Evolutionary conservation across 2,113 vertebrate species (phyloP).

Genomic region (Petrocephalus zakoni): DNA sequence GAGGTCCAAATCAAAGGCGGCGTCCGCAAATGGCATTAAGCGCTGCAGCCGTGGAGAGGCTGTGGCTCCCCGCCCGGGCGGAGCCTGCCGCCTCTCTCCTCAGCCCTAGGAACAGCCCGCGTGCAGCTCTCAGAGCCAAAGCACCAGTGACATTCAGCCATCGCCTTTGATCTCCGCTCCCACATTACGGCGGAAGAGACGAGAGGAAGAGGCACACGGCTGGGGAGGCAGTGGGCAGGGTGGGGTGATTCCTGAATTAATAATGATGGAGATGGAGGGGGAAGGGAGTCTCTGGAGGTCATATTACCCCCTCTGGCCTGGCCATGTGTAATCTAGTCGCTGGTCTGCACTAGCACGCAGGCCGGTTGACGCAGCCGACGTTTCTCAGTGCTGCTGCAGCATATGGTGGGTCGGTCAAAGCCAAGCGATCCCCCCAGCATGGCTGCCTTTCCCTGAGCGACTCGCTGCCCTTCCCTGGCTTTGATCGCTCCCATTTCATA

Average conservation of each 20-base stretch:
- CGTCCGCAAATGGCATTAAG: slow-evolving; percentile 62
- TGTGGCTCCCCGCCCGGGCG: slow-evolving; percentile 44
- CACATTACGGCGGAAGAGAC: slow-evolving; percentile 57
- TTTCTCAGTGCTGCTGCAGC: slow-evolving; percentile 57
- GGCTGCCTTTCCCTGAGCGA: not conserved
- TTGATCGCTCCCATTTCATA: not conserved
- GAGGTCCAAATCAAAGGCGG: slow-evolving; percentile 41
- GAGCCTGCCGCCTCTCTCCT: slow-evolving; percentile 24
- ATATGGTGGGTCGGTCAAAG: slow-evolving; percentile 40
- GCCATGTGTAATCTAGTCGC: slow-evolving; percentile 63
- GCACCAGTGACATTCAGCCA: slow-evolving; percentile 55
- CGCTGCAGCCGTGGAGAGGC: slow-evolving; percentile 61
- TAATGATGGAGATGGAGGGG: slow-evolving; percentile 28
- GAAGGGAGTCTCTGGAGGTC: slow-evolving; percentile 17
- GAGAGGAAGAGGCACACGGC: slow-evolving; percentile 29
- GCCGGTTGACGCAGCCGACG: slow-evolving; percentile 65
- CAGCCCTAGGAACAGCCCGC: slow-evolving; percentile 43
- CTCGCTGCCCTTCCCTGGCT: not conserved
- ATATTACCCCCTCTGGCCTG: slow-evolving; percentile 38
- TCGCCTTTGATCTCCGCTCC: slow-evolving; percentile 61
- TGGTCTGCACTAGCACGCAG: slow-evolving; percentile 71
- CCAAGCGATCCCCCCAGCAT: slow-evolving; percentile 14
- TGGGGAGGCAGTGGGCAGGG: slow-evolving; percentile 31
- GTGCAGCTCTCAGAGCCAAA: slow-evolving; percentile 58
- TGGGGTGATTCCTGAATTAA: slow-evolving; percentile 49